These are phyloP conservation scores for Oreochromis grahami DNA, from an alignment of 2,797 vertebrate genomes.

Conservation along the genomic window DNA sequence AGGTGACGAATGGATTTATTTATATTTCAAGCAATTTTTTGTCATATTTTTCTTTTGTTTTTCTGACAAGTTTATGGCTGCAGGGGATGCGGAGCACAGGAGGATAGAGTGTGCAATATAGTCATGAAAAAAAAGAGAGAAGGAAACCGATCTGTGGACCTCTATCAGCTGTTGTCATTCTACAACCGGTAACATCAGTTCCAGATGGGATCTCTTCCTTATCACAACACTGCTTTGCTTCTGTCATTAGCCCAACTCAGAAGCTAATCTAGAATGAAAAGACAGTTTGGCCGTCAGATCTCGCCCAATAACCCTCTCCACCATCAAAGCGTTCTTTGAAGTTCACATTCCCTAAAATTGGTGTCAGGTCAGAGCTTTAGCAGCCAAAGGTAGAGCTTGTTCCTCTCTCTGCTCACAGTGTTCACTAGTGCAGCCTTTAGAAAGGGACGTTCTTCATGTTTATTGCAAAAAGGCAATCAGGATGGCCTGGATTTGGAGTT, in stretches of 20 bases:
- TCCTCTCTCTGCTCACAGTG: conserved; percentile 9
- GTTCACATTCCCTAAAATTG: conserved; percentile 64
- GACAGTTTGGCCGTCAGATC: conserved; percentile 64
- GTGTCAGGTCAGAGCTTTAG: conserved; percentile 70
- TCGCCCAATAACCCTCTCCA: conserved; percentile 53
- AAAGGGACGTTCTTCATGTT: conserved; percentile 45
- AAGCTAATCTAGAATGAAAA: conserved; percentile 69
- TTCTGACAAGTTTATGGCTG: conserved; percentile 64
- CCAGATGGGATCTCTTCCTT: conserved; percentile 52
- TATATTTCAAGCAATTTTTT: conserved; percentile 68
- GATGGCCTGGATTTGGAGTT: conserved; percentile 19
- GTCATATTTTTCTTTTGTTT: conserved; percentile 62
- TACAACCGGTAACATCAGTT: conserved; percentile 49
- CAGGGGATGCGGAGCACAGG: background rate
- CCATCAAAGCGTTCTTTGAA: conserved; percentile 78
- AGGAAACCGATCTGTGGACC: conserved; percentile 2
- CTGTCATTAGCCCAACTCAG: conserved; percentile 63
- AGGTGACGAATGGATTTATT: conserved; percentile 70
- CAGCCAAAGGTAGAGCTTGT: conserved; percentile 48
- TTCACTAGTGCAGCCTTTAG: conserved; percentile 13
- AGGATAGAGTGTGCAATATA: conserved; percentile 1
- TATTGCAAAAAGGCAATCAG: conserved; percentile 58
- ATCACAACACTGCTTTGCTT: conserved; percentile 55
- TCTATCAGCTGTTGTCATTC: conserved; percentile 41
- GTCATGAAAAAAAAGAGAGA: background rate